Conservation (phyloP, 2,888 invertebrate species). For the Parnassius apollo region DNA sequence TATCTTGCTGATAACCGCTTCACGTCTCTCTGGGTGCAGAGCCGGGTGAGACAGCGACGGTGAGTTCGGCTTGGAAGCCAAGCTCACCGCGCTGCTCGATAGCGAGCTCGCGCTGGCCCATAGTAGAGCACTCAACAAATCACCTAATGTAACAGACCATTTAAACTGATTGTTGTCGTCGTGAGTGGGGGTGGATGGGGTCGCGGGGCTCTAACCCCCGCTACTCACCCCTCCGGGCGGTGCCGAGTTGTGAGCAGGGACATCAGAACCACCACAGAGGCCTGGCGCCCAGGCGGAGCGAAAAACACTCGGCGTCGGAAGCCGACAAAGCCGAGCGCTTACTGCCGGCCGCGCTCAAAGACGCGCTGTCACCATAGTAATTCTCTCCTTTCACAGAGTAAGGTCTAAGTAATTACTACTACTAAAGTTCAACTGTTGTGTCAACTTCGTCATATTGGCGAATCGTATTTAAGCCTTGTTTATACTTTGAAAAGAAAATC, state of each 20-base stretch:
- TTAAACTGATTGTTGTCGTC: conserved; percentile 69
- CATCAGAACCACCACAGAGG: conserved; percentile 99
- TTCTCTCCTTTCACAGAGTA: conserved; percentile 51
- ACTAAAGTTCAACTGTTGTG: conserved; percentile 79
- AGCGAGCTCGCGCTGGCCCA: conserved; percentile 71
- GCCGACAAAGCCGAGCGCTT: conserved; percentile 86
- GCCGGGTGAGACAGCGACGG: conserved; percentile 47
- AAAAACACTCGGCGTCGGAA: conserved; percentile 87
- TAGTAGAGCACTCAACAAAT: conserved; percentile 77
- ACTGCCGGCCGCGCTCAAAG: conserved; percentile 72
- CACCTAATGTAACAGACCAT: conserved; percentile 55
- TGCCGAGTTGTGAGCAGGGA: conserved; percentile 92
- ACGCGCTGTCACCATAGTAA: conserved; percentile 68
- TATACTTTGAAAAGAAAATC: conserved; percentile 57
- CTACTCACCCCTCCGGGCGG: conserved; percentile 78
- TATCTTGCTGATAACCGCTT: conserved; percentile 81
- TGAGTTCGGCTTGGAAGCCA: conserved; percentile 59
- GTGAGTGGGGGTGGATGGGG: conserved; percentile 70
- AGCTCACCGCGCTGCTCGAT: conserved; percentile 71
- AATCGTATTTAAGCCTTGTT: conserved; percentile 75
- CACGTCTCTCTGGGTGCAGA: conserved; percentile 50
- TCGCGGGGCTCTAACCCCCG: conserved; percentile 78
- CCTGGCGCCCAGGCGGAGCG: conserved; percentile 98
- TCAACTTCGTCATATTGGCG: conserved; percentile 76
- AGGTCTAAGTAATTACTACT: conserved; percentile 74